Percentiles rank a stretch among this genome's conserved stretches.
phyloP scores from a whole-genome alignment of 2,888 invertebrate species.

The Netelia fuscicornis region DNA sequence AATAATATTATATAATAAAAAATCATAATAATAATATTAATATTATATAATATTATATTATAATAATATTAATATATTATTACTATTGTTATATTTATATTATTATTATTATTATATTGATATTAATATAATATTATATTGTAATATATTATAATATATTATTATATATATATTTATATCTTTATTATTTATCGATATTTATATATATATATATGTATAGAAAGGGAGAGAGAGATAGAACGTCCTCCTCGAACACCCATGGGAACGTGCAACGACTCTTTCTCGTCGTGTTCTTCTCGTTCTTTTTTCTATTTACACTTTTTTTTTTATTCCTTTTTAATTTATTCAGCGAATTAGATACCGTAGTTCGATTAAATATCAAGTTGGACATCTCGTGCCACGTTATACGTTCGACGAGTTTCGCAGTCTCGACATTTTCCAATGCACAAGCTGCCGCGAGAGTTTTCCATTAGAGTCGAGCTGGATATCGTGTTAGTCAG shows the following conservation, averaged over 20 bases:
- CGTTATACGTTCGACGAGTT: not conserved
- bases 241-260: not conserved
- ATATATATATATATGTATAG: no score
- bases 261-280: not conserved
- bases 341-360: conserved; percentile 40
- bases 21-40: no score
- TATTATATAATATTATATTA: no score
- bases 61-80: no score
- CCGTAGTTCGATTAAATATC: conserved; percentile 48
- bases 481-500: not conserved
- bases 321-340: not conserved
- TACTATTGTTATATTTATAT: no score
- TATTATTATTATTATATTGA: no score
- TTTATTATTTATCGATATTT: no score
- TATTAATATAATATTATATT: no score
- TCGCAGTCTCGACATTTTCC: conserved; percentile 25
- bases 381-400: conserved; percentile 9
- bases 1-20: no score
- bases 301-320: not conserved
- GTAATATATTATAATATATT: no score
- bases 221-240: no score
- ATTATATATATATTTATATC: no score
- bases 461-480: not conserved
- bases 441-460: not conserved
- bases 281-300: not conserved